phyloP scores from a whole-genome alignment of 2,797 vertebrate species.

The Microctenopoma lineatum region DNA sequence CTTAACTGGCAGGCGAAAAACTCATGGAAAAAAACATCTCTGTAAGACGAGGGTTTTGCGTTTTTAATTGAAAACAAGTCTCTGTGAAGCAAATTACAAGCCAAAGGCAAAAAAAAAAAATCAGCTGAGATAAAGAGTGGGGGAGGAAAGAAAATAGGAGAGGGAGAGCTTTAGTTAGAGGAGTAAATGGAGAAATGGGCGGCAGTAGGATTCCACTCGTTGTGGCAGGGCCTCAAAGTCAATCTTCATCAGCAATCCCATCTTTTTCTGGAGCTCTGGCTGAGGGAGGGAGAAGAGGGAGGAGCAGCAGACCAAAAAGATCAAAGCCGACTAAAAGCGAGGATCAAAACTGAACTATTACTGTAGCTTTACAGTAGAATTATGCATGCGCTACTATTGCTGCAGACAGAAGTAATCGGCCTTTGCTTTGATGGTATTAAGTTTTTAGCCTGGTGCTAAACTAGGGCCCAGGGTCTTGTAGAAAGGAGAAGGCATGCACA shows the following conservation, averaged over 20 bases:
- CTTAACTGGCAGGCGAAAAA: constrained; percentile 20
- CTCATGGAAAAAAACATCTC: neutral
- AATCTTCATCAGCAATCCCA: constrained; percentile 62
- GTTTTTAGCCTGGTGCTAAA: constrained; percentile 56
- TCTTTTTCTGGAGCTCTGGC: constrained; percentile 44
- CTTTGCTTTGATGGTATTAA: constrained; percentile 73
- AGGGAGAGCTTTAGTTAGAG: constrained; percentile 42
- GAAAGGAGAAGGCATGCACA: constrained; percentile 2
- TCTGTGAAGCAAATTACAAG: constrained; percentile 44
- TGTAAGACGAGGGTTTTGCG: constrained; percentile 10
- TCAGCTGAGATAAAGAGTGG: constrained; percentile 44
- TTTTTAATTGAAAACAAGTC: constrained; percentile 61
- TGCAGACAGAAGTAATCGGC: constrained; percentile 54
- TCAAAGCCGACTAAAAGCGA: constrained; percentile 71
- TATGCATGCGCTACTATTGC: constrained; percentile 56
- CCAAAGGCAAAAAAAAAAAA: constrained; percentile 43
- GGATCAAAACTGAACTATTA: constrained; percentile 69
- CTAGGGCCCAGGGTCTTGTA: constrained; percentile 36
- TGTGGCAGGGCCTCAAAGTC: constrained; percentile 57
- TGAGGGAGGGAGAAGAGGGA: constrained; percentile 41
- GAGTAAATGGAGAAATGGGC: constrained; percentile 28
- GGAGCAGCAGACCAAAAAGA: constrained; percentile 59
- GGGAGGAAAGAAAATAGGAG: constrained; percentile 28
- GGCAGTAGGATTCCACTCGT: constrained; percentile 31
- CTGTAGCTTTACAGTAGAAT: constrained; percentile 64